These are phyloP conservation scores for Chromobotia macracanthus DNA, from an alignment of 2,797 vertebrate species.

Conservation along the genomic window DNA sequence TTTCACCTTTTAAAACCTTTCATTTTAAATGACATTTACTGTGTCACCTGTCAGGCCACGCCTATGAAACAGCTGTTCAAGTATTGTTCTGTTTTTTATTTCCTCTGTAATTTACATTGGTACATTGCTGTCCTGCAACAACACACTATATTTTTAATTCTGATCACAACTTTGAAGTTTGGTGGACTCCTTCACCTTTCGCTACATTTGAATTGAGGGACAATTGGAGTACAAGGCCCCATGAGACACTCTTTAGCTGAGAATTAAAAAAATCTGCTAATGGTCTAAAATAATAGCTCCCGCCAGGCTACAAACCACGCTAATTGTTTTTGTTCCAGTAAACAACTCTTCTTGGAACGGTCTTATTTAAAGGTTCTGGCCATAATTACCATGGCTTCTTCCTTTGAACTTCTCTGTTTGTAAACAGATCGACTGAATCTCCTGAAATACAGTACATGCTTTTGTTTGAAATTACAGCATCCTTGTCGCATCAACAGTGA, in stretches of 20 bases:
- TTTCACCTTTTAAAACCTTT: slow-evolving; percentile 19
- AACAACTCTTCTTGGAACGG: slow-evolving; percentile 1
- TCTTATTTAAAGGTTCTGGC: slow-evolving; percentile 12
- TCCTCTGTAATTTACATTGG: background rate
- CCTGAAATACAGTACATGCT: background rate
- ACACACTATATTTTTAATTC: background rate
- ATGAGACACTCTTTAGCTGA: background rate
- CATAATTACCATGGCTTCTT: slow-evolving; percentile 11
- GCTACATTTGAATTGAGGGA: background rate
- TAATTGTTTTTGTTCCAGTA: slow-evolving; percentile 1
- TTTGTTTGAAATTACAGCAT: too few relatives aligned
- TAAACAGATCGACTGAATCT: background rate
- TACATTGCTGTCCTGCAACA: background rate
- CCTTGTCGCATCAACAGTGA: too few relatives aligned
- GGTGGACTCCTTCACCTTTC: background rate
- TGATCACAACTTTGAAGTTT: background rate
- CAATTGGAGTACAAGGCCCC: background rate
- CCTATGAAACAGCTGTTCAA: slow-evolving; percentile 2
- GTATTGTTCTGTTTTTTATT: background rate
- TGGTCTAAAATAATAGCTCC: background rate
- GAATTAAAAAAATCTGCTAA: background rate
- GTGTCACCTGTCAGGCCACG: background rate
- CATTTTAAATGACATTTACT: slow-evolving; percentile 20
- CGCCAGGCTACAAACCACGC: slow-evolving; percentile 1
- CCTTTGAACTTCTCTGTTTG: background rate